phyloP scores from a whole-genome alignment of 2,797 vertebrate species.

The Petrocephalus schoutedeni region DNA sequence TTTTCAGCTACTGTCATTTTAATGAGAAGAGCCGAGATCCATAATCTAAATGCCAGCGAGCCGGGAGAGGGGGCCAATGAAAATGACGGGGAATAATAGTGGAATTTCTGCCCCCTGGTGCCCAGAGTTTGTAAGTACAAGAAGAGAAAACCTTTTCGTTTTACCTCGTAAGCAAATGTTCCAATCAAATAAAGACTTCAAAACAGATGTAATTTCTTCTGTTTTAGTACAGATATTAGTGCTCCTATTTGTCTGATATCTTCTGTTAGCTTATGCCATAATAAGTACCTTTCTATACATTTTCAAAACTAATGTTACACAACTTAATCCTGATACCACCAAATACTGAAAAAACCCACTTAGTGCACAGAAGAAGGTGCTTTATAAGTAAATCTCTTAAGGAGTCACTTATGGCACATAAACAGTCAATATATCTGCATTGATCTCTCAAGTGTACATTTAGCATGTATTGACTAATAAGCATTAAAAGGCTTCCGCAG shows the following conservation, averaged over 20 bases:
- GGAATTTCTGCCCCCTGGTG: slow-evolving; percentile 45
- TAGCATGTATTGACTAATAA: slow-evolving; percentile 35
- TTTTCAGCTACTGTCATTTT: slow-evolving; percentile 42
- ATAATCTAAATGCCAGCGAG: slow-evolving; percentile 40
- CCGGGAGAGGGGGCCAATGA: slow-evolving; percentile 10
- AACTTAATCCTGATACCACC: neutral
- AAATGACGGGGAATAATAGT: slow-evolving; percentile 1
- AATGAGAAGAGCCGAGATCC: slow-evolving; percentile 40
- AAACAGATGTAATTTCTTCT: neutral
- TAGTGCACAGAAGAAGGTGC: slow-evolving; percentile 4
- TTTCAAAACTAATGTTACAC: neutral
- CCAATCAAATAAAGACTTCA: neutral
- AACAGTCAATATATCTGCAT: slow-evolving; percentile 35
- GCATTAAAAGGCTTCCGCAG: slow-evolving; percentile 41
- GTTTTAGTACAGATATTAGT: neutral
- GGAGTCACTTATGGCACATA: slow-evolving; percentile 30
- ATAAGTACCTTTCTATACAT: neutral
- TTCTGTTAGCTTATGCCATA: neutral
- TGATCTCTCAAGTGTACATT: slow-evolving; percentile 39
- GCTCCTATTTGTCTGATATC: neutral
- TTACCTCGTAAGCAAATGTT: neutral
- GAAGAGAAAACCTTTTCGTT: neutral
- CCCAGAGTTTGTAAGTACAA: neutral
- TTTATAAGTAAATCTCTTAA: slow-evolving; percentile 25
- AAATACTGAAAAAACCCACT: slow-evolving; percentile 8